Base-by-base conservation (phyloP, 2,797 vertebrate species). In the Chromobotia macracanthus region DNA sequence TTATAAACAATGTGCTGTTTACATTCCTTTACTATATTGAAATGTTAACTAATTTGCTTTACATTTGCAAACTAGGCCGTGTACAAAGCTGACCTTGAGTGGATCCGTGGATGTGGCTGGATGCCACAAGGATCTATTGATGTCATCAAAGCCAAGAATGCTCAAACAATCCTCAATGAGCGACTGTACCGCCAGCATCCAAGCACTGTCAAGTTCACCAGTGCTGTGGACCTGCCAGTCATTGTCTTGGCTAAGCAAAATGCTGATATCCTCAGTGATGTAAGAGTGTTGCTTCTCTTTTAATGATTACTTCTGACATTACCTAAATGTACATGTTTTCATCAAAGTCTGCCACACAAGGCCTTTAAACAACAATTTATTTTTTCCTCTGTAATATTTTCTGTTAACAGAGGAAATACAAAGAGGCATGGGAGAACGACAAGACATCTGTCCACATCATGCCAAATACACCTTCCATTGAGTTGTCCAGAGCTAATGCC, bases 31-130 rank as follows among this genome's bases (percentile, higher is more conserved):
- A 7, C 65, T 55, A 2, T 19, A 41, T 15, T 63, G 21, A 41
- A 48, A 19, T 55, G 53, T 76, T 4, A 73, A 23, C 3, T 11
- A 5, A 16, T 74, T 68, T 64, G 12, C 65, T 76, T 75, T 56
- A 79, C 70, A 56, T 23, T 65, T 38, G 35, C 11, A 66, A 83
- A 38, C 56, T 5, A 99, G 97, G 94, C 89, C 56, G 83, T 98
- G 55, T 99, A 99, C 82, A 98, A 89, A 86, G 87, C 96, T 81
- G 97, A 99, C 84, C 25, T 99, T 58, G 97, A 99, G 82, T 99
- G 97, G 98, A 89, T 99, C 38, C 94, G 91, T 75, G 98, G 98
- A 67, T 96, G 96, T 67, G 97, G 97, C 84, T 99, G 98, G 98
- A 83, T 97, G 63, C 94, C 96, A 1, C 92, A 95, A 0, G 98